Evolutionary conservation across 2,888 invertebrate genomes (phyloP).

Genomic region (Epinotia demarniana): DNA sequence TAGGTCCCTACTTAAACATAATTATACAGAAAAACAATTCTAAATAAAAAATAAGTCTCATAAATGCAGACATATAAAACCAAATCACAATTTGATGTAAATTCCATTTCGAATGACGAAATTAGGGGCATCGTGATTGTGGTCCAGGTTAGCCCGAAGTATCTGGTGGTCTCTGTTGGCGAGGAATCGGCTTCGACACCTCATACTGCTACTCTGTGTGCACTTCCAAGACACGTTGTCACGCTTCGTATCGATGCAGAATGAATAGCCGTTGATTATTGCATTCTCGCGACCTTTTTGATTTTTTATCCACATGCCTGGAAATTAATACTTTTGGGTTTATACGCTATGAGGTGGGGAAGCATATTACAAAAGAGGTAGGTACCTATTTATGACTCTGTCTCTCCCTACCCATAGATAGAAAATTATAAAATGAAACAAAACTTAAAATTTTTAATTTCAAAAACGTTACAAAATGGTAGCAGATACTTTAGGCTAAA

Average conservation of each 20-base stretch:
- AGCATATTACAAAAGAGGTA: too few relatives aligned
- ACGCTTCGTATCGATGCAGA: background rate
- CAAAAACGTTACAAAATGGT: too few relatives aligned
- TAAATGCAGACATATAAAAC: background rate
- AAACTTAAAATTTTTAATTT: too few relatives aligned
- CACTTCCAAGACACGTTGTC: constrained; percentile 9
- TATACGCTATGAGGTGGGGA: too few relatives aligned
- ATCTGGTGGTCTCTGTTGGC: background rate
- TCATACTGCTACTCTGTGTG: background rate
- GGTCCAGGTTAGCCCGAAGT: background rate
- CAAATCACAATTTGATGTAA: constrained; percentile 7
- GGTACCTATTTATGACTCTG: too few relatives aligned
- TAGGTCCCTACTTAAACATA: too few relatives aligned
- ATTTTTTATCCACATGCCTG: constrained; percentile 3
- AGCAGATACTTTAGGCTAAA: too few relatives aligned
- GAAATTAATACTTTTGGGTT: constrained; percentile 7
- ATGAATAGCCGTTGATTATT: constrained; percentile 1
- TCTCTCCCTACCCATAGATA: too few relatives aligned
- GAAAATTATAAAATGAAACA: too few relatives aligned
- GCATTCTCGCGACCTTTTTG: background rate
- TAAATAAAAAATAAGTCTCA: background rate
- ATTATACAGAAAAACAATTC: background rate
- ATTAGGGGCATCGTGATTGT: constrained; percentile 9
- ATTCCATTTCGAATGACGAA: constrained; percentile 29
- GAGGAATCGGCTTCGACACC: constrained; percentile 10